Conservation (phyloP, 1,140 invertebrate species). For the Temnothorax curvispinosus region DNA sequence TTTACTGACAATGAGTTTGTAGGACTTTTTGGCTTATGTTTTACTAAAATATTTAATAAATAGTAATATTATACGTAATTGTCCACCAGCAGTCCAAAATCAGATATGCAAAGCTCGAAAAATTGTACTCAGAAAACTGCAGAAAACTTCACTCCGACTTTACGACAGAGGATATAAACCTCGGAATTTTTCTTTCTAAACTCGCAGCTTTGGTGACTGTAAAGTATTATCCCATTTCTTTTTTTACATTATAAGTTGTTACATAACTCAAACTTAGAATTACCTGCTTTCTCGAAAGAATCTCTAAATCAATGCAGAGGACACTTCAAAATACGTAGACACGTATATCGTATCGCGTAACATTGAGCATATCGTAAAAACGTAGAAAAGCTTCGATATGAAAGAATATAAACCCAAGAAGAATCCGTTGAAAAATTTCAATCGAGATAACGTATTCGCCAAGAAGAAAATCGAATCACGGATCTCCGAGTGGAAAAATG, state of each 20-base stretch:
- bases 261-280: conserved; percentile 44
- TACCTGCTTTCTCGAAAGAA: not conserved
- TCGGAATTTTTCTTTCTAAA: conserved; percentile 23
- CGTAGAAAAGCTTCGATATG: not conserved
- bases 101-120: conserved; percentile 47
- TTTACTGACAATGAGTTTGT: not conserved
- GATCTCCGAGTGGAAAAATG: not conserved
- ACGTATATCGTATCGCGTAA: not conserved
- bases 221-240: conserved; percentile 40
- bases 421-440: conserved; percentile 12
- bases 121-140: conserved; percentile 5
- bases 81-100: not conserved
- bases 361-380: not conserved
- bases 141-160: conserved; percentile 33
- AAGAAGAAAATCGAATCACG: conserved; percentile 13
- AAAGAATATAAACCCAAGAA: not conserved
- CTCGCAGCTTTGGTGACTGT: conserved; percentile 9
- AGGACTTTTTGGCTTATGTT: not conserved
- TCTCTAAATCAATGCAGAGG: not conserved
- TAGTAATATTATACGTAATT: not conserved
- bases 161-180: conserved; percentile 32
- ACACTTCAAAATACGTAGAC: conserved; percentile 10
- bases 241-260: conserved; percentile 44
- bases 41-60: conserved; percentile 26
- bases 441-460: conserved; percentile 22